Conservation (phyloP, 2,113 vertebrate species). For the Alouatta palliata region DNA sequence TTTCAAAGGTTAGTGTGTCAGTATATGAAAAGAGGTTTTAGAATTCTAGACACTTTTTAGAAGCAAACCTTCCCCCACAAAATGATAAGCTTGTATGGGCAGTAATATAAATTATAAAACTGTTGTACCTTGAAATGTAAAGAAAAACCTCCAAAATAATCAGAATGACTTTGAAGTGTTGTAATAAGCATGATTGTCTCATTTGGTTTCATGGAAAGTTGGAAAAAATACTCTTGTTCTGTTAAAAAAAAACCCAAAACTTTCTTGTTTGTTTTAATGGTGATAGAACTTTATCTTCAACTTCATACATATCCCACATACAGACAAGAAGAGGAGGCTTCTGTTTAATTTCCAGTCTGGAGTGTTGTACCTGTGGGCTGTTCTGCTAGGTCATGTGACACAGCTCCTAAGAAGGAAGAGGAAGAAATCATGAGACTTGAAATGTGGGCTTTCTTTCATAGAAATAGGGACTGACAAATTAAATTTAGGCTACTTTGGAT, state of each 20-base stretch:
- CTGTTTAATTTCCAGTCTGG: neutral
- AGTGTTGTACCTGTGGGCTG: neutral
- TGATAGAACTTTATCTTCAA: neutral
- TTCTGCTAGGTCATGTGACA: neutral
- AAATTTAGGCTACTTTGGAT: neutral
- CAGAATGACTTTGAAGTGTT: neutral
- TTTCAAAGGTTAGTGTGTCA: slow-evolving; percentile 5
- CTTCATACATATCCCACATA: accelerated
- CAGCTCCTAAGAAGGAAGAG: neutral
- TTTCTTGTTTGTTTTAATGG: neutral
- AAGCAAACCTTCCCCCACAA: neutral
- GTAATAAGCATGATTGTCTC: neutral
- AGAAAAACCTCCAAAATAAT: neutral
- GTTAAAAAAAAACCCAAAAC: neutral
- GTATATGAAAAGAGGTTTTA: neutral
- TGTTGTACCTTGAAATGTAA: neutral
- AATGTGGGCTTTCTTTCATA: neutral
- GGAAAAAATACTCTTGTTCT: neutral
- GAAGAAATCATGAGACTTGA: neutral
- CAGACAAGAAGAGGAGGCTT: neutral
- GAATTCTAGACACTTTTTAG: neutral
- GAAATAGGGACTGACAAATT: neutral
- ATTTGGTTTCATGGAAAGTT: neutral
- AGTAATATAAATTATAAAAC: neutral
- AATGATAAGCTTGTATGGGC: neutral